Percentiles rank a stretch among this genome's conserved stretches.
phyloP scores from a whole-genome alignment of 1,140 invertebrate species.

The Drosophila quadrilineata region DNA sequence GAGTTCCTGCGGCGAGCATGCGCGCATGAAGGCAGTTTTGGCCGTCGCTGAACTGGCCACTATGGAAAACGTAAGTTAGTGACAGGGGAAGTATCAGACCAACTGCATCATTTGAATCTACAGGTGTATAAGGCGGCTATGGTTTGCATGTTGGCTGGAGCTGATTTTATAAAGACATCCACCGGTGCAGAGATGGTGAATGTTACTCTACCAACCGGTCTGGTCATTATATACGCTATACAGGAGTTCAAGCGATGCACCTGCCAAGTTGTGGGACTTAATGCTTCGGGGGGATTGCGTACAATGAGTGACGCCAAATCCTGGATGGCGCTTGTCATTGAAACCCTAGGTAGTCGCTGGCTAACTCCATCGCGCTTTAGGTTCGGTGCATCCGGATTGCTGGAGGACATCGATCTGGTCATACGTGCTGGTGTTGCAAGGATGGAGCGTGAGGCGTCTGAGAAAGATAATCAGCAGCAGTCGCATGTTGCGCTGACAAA shows the following conservation, averaged over 20 bases:
- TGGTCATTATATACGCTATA: slow-evolving; percentile 97
- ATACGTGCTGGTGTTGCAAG: slow-evolving; percentile 51
- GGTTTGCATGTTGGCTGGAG: slow-evolving; percentile 96
- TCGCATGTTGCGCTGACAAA: background rate
- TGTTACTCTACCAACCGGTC: slow-evolving; percentile 93
- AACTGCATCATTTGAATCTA: background rate
- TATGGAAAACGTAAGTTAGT: slow-evolving; percentile 89
- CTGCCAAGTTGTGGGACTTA: slow-evolving; percentile 93
- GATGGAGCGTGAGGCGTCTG: slow-evolving; percentile 42
- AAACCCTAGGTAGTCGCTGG: slow-evolving; percentile 94
- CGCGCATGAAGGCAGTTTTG: slow-evolving; percentile 96
- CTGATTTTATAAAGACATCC: slow-evolving; percentile 99
- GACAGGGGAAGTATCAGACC: no score
- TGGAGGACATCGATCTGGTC: slow-evolving; percentile 86
- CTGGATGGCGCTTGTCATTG: slow-evolving; percentile 93
- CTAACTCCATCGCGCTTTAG: slow-evolving; percentile 91
- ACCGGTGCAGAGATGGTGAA: slow-evolving; percentile 98
- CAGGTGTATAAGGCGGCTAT: slow-evolving; percentile 91
- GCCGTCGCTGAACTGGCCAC: slow-evolving; percentile 95
- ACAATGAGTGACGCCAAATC: slow-evolving; percentile 91
- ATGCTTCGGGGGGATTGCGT: slow-evolving; percentile 97
- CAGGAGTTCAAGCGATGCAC: slow-evolving; percentile 89
- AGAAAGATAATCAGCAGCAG: background rate
- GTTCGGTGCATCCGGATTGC: slow-evolving; percentile 95
- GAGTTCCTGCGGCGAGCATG: slow-evolving; percentile 87